These are phyloP conservation scores for Cheilinus undulatus DNA, from an alignment of 2,113 vertebrate genomes.

Conservation along the genomic window DNA sequence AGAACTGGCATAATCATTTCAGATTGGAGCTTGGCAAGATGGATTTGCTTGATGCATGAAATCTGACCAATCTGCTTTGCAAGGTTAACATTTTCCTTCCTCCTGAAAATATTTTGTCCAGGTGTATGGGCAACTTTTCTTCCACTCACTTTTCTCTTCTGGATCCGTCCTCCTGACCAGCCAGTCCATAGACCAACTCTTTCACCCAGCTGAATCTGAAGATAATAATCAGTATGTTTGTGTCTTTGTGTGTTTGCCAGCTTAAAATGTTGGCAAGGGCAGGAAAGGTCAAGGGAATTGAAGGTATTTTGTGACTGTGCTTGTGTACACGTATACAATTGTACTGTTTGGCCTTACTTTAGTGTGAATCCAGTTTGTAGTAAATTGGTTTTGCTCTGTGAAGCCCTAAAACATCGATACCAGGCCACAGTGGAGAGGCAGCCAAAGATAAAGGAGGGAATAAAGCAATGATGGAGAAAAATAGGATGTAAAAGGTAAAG, in stretches of 20 bases:
- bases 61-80: too few relatives aligned
- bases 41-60: too few relatives aligned
- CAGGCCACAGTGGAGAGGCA: conserved; percentile 50
- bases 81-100: too few relatives aligned
- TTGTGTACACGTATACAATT: conserved; percentile 77
- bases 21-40: too few relatives aligned
- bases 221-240: conserved; percentile 81
- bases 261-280: conserved; percentile 28
- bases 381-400: conserved; percentile 80
- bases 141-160: conserved; percentile 24
- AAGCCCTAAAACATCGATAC: conserved; percentile 81
- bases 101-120: neutral
- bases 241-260: conserved; percentile 15
- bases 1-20: too few relatives aligned
- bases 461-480: neutral
- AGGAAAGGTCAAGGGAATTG: conserved; percentile 36
- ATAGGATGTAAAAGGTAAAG: conserved; percentile 12
- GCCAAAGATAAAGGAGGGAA: neutral
- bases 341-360: conserved; percentile 81
- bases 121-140: neutral
- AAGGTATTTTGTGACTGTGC: conserved; percentile 54
- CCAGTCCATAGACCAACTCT: conserved; percentile 77
- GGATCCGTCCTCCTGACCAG: conserved; percentile 68
- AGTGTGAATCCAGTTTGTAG: conserved; percentile 71
- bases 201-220: conserved; percentile 84